phyloP scores from a whole-genome alignment of 1,140 invertebrate species.

The Zaprionus davidi region DNA sequence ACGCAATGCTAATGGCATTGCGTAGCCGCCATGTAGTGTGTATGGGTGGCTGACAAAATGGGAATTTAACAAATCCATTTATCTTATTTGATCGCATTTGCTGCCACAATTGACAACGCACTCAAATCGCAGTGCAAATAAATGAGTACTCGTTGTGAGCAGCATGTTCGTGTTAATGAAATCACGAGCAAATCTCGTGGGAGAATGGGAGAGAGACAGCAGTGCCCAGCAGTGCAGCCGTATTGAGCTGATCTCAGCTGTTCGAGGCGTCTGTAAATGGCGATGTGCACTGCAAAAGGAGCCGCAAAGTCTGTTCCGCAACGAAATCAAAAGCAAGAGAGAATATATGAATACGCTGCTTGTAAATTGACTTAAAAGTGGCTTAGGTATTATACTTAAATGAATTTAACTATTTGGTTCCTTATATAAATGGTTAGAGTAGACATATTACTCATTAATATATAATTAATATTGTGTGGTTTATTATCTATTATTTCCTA shows the following conservation, averaged over 20 bases:
- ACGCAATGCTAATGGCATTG: slow-evolving; percentile 28
- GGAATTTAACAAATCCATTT: slow-evolving; percentile 66
- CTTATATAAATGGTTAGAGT: no score
- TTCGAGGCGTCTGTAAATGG: background rate
- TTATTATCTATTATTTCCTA: background rate
- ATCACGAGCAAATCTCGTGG: slow-evolving; percentile 32
- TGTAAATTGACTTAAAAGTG: background rate
- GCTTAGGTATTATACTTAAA: no score
- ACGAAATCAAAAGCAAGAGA: background rate
- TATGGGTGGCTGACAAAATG: slow-evolving; percentile 28
- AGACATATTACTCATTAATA: no score
- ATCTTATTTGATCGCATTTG: slow-evolving; percentile 55
- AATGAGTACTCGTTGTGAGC: slow-evolving; percentile 7
- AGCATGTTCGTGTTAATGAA: slow-evolving; percentile 32
- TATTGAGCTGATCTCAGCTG: background rate
- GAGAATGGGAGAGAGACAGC: slow-evolving; percentile 10
- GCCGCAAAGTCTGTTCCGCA: slow-evolving; percentile 33
- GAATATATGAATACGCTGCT: slow-evolving; percentile 9
- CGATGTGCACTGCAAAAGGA: slow-evolving; percentile 29
- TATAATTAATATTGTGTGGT: no score
- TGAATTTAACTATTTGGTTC: no score
- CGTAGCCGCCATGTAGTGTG: background rate
- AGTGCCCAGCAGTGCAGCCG: background rate
- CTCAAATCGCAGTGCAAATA: slow-evolving; percentile 45
- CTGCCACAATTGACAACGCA: slow-evolving; percentile 55